A percentile compares a stretch with the other conserved stretches of the same genome.
phyloP scores from a whole-genome alignment of 2,888 invertebrate species.

The Allolobophora icterica region DNA sequence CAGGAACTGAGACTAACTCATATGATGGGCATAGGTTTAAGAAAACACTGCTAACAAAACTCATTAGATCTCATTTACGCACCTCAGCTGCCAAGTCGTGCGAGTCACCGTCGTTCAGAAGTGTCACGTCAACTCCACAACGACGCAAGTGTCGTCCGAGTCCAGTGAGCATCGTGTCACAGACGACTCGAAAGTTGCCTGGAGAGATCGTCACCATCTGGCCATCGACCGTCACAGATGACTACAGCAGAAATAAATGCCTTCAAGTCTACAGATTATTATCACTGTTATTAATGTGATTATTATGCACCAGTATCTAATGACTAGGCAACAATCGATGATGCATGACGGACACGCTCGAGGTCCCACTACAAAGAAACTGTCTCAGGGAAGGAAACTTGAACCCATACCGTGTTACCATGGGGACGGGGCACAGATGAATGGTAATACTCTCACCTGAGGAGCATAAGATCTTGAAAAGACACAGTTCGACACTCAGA shows the following conservation, averaged over 20 bases:
- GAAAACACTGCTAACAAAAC: not conserved
- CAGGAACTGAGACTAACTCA: not conserved
- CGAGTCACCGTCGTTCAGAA: constrained; percentile 67
- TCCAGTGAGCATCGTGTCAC: constrained; percentile 70
- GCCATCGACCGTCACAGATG: not conserved
- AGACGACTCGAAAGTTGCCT: constrained; percentile 67
- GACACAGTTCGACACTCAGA: no score
- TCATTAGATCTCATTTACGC: not conserved
- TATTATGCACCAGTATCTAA: not conserved
- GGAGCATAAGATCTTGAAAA: no score
- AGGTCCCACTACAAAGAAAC: not conserved
- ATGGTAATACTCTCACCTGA: no score
- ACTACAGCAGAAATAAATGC: not conserved
- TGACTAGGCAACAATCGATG: not conserved
- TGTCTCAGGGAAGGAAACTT: not conserved
- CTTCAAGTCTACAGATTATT: not conserved
- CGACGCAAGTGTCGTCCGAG: constrained; percentile 73
- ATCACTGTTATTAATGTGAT: not conserved
- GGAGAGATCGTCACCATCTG: not conserved
- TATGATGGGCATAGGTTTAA: no score
- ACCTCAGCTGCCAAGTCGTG: constrained; percentile 69
- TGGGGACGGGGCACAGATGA: no score
- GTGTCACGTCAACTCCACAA: constrained; percentile 72
- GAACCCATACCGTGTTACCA: not conserved
- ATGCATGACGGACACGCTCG: not conserved